A percentile compares a stretch with the other conserved stretches of the same genome.
Conservation (phyloP, 2,888 invertebrate species). For the Cosmopolites sordidus region DNA sequence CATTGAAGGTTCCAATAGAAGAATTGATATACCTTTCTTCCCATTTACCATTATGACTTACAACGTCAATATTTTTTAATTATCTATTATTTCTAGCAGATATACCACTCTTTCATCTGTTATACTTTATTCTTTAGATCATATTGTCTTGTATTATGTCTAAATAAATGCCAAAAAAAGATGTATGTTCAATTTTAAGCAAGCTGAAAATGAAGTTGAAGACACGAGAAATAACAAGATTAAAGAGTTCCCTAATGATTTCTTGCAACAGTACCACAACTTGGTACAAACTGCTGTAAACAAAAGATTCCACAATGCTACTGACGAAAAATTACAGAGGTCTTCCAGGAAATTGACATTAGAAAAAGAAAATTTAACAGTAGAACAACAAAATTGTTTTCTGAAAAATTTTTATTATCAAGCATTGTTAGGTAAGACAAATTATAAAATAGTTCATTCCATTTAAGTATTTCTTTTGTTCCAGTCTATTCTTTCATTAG, state of each 20-base stretch:
- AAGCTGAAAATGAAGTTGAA: conserved; percentile 20
- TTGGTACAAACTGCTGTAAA: conserved; percentile 7
- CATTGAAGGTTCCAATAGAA: too few species aligned
- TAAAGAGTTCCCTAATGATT: background rate
- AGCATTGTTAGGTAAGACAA: conserved; percentile 18
- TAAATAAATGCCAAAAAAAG: too few species aligned
- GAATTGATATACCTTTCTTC: too few species aligned
- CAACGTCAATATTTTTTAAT: too few species aligned
- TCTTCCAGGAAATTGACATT: background rate
- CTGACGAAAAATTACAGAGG: background rate
- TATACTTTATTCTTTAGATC: too few species aligned
- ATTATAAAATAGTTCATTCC: background rate
- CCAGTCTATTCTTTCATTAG: conserved; percentile 20
- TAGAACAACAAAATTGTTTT: conserved; percentile 18
- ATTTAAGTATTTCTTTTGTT: background rate
- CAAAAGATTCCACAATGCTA: conserved; percentile 6
- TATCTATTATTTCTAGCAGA: too few species aligned
- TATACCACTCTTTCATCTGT: too few species aligned
- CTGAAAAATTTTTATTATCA: conserved; percentile 14
- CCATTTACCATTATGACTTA: too few species aligned
- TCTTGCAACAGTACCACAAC: conserved; percentile 14
- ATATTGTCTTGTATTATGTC: too few species aligned
- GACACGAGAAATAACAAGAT: conserved; percentile 19
- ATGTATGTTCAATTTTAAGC: too few species aligned
- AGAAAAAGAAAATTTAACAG: background rate